Percentiles rank a stretch among this genome's conserved stretches.
Evolutionary conservation across 37 sponge, comb jelly and placozoan species (phyloP).

Genomic region (Crambe crambe): DNA sequence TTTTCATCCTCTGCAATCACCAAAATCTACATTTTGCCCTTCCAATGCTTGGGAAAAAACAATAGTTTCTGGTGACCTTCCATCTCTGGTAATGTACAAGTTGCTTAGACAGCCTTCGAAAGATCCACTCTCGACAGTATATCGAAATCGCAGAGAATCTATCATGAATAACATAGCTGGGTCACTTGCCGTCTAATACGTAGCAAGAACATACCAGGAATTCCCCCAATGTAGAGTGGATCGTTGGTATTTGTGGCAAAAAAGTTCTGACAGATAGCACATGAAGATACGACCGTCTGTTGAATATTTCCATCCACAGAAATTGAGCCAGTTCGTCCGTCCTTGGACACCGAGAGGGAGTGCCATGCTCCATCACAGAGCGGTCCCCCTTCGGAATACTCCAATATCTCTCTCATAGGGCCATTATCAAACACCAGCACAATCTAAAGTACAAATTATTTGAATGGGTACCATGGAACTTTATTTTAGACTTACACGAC

Average conservation of each 20-base stretch:
- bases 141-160: conserved; percentile 5
- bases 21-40: neutral
- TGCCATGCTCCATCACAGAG: conserved; percentile 65
- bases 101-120: conserved; percentile 28
- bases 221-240: conserved; percentile 71
- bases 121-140: conserved; percentile 4
- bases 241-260: conserved; percentile 22
- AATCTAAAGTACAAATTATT: neutral
- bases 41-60: neutral
- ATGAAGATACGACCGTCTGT: neutral
- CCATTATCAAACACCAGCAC: conserved; percentile 54
- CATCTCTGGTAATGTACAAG: neutral
- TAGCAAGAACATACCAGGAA: conserved; percentile 44
- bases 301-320: conserved; percentile 20
- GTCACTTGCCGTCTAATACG: no score
- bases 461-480: neutral
- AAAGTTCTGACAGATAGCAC: conserved; percentile 13
- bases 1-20: neutral
- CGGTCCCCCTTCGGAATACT: conserved; percentile 7
- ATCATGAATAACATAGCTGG: neutral
- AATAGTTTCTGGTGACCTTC: neutral
- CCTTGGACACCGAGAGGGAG: conserved; percentile 24
- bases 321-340: conserved; percentile 21
- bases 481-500: conserved; percentile 13
- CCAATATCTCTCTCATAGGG: conserved; percentile 24